Evolutionary conservation across 2,113 vertebrate species (phyloP).

Genomic region (Entomyzon cyanotis): DNA sequence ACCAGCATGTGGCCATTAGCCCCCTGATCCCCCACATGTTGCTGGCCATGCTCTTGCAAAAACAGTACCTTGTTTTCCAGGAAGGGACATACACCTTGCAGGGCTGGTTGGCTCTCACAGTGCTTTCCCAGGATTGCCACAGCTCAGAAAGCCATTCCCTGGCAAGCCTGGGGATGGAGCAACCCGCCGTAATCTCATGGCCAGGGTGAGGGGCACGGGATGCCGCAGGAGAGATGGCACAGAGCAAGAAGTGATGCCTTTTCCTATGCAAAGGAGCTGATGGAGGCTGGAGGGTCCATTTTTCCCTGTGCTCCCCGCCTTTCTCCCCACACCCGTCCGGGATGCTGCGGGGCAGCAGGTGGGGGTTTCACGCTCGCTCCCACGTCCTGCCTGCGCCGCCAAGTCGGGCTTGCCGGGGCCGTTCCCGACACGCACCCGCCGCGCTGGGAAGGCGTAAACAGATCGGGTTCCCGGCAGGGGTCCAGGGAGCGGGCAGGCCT

Average conservation of each 20-base stretch:
- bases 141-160: neutral
- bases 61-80: fast-evolving
- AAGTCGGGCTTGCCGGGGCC: constrained; percentile 37
- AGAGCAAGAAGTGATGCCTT: neutral
- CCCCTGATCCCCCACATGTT: fast-evolving
- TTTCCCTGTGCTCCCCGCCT: neutral
- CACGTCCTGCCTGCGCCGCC: neutral
- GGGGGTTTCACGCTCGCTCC: constrained; percentile 1
- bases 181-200: fast-evolving
- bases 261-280: neutral
- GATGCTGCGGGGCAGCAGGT: neutral
- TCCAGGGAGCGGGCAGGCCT: constrained; percentile 50
- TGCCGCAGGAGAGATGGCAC: neutral
- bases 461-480: constrained; percentile 55
- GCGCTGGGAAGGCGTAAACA: constrained; percentile 14
- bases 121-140: neutral
- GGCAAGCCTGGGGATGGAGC: neutral
- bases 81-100: neutral
- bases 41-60: neutral
- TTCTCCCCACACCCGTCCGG: fast-evolving
- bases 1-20: neutral
- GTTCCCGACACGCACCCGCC: neutral
- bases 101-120: neutral
- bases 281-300: neutral
- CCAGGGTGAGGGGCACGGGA: fast-evolving